phyloP scores from a whole-genome alignment of 1,140 invertebrate species.

The Zaprionus camerounensis region DNA sequence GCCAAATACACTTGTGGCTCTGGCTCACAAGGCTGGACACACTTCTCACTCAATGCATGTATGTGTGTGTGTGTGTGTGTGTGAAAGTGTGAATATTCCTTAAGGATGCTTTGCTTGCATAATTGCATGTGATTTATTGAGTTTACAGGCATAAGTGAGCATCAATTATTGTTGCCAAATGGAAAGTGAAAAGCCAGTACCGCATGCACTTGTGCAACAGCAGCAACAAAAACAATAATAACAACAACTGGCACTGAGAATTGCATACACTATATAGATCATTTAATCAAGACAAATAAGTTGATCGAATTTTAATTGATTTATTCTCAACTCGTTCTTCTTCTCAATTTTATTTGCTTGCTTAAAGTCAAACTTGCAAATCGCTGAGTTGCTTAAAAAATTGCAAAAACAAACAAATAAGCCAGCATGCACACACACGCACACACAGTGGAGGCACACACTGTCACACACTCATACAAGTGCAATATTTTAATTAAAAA shows the following conservation, averaged over 20 bases:
- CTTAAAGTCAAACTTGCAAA: constrained; percentile 38
- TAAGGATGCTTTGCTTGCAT: constrained; percentile 77
- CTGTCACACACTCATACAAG: constrained; percentile 3
- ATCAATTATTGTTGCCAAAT: constrained; percentile 32
- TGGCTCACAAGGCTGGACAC: background rate
- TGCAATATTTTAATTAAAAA: constrained; percentile 83
- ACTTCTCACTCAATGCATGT: constrained; percentile 1
- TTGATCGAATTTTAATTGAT: constrained; percentile 13
- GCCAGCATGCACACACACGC: constrained; percentile 34
- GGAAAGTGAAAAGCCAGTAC: constrained; percentile 55
- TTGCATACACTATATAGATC: background rate
- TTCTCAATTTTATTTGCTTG: constrained; percentile 1
- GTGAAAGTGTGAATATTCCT: constrained; percentile 81
- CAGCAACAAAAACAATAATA: background rate
- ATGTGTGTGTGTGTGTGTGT: constrained; percentile 57
- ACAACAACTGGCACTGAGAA: background rate
- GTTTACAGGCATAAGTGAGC: constrained; percentile 55
- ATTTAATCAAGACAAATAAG: constrained; percentile 17
- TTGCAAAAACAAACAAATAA: constrained; percentile 35
- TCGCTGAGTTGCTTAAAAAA: constrained; percentile 28
- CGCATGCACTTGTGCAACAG: background rate
- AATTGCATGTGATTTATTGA: constrained; percentile 80
- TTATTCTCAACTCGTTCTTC: background rate
- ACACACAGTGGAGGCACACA: constrained; percentile 13
- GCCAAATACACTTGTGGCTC: constrained; percentile 72